Conservation (phyloP, 2,888 invertebrate genomes). For the Eupithecia inturbata region DNA sequence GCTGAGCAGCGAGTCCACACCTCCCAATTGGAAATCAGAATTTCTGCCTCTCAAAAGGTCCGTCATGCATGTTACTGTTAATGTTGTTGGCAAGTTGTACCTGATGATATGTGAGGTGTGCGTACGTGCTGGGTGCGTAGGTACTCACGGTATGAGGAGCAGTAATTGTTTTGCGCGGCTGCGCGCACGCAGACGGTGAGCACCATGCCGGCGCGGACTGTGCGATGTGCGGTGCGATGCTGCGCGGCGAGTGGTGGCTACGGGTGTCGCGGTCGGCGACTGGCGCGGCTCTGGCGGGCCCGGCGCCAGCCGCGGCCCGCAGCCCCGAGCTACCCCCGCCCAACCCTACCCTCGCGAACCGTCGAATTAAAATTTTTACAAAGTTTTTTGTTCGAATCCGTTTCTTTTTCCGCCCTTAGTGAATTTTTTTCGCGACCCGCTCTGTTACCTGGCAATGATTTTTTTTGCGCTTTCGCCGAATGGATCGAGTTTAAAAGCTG, state of each 20-base stretch:
- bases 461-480: slow-evolving; percentile 73
- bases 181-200: slow-evolving; percentile 78
- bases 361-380: slow-evolving; percentile 73
- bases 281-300: slow-evolving; percentile 10
- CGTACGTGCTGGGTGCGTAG: neutral
- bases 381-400: slow-evolving; percentile 81
- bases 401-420: slow-evolving; percentile 83
- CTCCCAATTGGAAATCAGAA: too few species aligned
- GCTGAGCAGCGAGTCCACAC: too few species aligned
- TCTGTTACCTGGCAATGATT: slow-evolving; percentile 82
- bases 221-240: neutral
- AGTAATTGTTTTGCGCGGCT: slow-evolving; percentile 65
- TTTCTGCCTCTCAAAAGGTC: too few species aligned
- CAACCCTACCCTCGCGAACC: slow-evolving; percentile 55
- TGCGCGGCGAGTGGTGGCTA: neutral
- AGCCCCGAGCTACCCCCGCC: slow-evolving; percentile 44
- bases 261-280: neutral
- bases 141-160: slow-evolving; percentile 72
- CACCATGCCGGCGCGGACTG: slow-evolving; percentile 59
- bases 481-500: slow-evolving; percentile 80
- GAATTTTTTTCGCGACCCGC: slow-evolving; percentile 81
- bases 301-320: slow-evolving; percentile 35
- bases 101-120: neutral
- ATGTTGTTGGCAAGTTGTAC: too few species aligned
- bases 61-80: too few species aligned